Percentiles rank a stretch among this genome's conserved stretches.
Evolutionary conservation across 2,888 invertebrate genomes (phyloP).

Genomic region (Xylota sylvarum): DNA sequence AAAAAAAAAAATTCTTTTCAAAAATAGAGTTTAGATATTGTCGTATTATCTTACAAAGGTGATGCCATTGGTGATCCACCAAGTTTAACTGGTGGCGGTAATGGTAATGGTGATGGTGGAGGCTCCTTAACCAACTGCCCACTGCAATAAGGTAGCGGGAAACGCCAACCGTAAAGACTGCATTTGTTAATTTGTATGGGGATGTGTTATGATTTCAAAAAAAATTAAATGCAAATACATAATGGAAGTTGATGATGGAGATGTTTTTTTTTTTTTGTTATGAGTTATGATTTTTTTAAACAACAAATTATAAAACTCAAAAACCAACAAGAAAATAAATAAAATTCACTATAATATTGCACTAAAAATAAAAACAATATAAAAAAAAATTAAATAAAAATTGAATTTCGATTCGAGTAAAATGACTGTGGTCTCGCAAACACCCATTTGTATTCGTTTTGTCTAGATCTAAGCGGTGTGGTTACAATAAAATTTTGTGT

Average conservation of each 20-base stretch:
- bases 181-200: conserved; percentile 82
- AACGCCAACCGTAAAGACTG: conserved; percentile 98
- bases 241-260: conserved; percentile 71
- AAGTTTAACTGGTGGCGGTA: conserved; percentile 92
- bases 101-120: conserved; percentile 91
- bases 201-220: conserved; percentile 78
- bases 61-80: conserved; percentile 89
- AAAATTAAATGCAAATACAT: conserved; percentile 74
- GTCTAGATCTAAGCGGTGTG: conserved; percentile 47
- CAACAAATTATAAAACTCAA: conserved; percentile 35
- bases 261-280: conserved; percentile 53
- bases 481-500: conserved; percentile 28
- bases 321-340: conserved; percentile 40
- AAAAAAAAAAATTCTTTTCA: background rate
- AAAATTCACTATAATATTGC: conserved; percentile 79
- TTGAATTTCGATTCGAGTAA: conserved; percentile 82
- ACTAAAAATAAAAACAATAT: conserved; percentile 76
- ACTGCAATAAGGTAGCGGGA: conserved; percentile 98
- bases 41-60: conserved; percentile 87
- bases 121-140: conserved; percentile 90
- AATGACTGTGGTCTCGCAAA: conserved; percentile 83
- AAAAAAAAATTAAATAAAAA: conserved; percentile 58
- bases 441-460: conserved; percentile 83
- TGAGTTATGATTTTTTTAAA: conserved; percentile 42
- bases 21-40: background rate